These are phyloP conservation scores for Brienomyrus longianalis DNA, from an alignment of 2,113 vertebrate genomes.

Conservation along the genomic window DNA sequence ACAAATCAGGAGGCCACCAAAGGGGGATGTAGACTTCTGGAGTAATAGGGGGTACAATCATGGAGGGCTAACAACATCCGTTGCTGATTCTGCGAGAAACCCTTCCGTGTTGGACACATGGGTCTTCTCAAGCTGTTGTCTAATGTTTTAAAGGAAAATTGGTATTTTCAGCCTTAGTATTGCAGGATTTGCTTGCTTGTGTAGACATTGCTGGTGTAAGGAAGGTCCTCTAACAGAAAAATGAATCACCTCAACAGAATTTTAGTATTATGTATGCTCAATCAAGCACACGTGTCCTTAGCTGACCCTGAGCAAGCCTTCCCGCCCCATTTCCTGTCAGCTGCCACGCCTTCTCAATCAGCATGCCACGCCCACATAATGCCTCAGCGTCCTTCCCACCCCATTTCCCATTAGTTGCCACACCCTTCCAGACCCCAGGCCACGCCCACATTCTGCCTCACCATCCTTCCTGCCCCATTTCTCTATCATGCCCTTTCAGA, in stretches of 20 bases:
- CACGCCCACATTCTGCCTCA: background rate
- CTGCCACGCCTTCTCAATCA: background rate
- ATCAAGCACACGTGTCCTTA: background rate
- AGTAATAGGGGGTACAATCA: background rate
- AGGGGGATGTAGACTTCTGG: background rate
- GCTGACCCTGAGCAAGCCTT: background rate
- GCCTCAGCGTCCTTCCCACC: background rate
- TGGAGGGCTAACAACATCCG: background rate
- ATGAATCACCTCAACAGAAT: background rate
- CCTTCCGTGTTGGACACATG: background rate
- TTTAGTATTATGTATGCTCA: background rate
- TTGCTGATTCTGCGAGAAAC: background rate
- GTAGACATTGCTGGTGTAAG: background rate
- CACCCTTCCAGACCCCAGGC: background rate
- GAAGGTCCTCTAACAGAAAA: background rate
- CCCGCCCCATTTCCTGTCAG: background rate
- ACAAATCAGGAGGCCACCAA: background rate
- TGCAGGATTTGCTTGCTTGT: background rate
- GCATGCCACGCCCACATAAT: background rate
- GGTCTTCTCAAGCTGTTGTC: background rate
- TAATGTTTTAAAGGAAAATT: background rate
- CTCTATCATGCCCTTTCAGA: too few relatives aligned
- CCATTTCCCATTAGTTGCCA: background rate
- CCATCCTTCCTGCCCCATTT: background rate
- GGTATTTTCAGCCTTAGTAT: background rate